These are phyloP conservation scores for Thaleichthys pacificus DNA, from an alignment of 2,797 vertebrate genomes.

Conservation along the genomic window DNA sequence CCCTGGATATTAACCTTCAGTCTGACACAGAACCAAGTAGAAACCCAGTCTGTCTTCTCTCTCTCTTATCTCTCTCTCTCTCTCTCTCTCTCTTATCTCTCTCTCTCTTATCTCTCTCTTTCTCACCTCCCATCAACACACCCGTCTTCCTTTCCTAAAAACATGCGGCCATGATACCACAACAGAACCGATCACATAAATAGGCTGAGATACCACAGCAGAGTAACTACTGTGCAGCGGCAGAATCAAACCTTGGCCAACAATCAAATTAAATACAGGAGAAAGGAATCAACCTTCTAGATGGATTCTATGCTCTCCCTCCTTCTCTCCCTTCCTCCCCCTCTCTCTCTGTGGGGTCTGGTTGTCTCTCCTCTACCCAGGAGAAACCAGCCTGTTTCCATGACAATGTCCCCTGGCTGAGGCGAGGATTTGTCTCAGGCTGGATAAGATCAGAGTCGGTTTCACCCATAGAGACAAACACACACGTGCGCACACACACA, in stretches of 20 bases:
- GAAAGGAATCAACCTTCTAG: conserved; percentile 10
- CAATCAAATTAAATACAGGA: neutral
- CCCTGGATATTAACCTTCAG: conserved; percentile 44
- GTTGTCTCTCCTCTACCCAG: conserved; percentile 65
- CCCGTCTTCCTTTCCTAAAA: neutral
- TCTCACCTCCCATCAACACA: neutral
- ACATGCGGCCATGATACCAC: neutral
- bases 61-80: neutral
- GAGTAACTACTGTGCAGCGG: neutral
- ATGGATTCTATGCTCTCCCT: conserved; percentile 40
- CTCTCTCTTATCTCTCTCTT: neutral
- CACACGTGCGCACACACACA: conserved; percentile 7
- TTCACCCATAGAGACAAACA: conserved; percentile 56
- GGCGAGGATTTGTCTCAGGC: conserved; percentile 74
- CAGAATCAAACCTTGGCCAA: neutral
- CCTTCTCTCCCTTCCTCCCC: conserved; percentile 51
- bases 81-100: neutral
- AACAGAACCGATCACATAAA: neutral
- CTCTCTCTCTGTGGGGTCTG: conserved; percentile 27
- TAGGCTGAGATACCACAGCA: neutral
- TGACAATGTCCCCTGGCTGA: conserved; percentile 74
- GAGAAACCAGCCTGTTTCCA: conserved; percentile 74
- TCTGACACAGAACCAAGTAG: neutral
- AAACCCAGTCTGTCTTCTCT: neutral
- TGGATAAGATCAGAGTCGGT: conserved; percentile 73